A percentile compares a stretch with the other conserved stretches of the same genome.
phyloP scores from a whole-genome alignment of 1,140 invertebrate species.

The Manduca sexta region DNA sequence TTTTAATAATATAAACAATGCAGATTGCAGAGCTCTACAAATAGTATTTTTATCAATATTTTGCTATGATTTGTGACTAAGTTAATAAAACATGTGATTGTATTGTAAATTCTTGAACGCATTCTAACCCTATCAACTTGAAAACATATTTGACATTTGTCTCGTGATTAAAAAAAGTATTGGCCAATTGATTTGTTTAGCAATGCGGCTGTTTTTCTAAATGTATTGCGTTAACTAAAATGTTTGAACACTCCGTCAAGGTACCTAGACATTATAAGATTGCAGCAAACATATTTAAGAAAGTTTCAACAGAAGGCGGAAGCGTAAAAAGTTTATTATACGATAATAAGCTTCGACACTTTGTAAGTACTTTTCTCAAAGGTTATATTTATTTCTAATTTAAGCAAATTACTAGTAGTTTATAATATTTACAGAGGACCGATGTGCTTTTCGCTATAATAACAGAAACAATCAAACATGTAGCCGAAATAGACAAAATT shows the following conservation, averaged over 20 bases:
- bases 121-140: constrained; percentile 8
- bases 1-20: too few relatives aligned
- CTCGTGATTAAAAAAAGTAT: constrained; percentile 32
- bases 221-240: constrained; percentile 32
- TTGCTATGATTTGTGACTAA: too few relatives aligned
- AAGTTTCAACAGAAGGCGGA: constrained; percentile 78
- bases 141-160: constrained; percentile 29
- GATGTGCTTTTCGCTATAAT: constrained; percentile 83
- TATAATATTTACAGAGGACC: constrained; percentile 77
- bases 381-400: not conserved
- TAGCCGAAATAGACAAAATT: constrained; percentile 76
- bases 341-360: constrained; percentile 77
- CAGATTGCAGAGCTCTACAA: too few relatives aligned
- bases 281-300: constrained; percentile 78
- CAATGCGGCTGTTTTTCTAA: constrained; percentile 17
- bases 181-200: constrained; percentile 1
- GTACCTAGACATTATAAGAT: constrained; percentile 85
- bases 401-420: constrained; percentile 13
- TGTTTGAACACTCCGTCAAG: constrained; percentile 82
- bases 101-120: not conserved
- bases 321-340: constrained; percentile 83
- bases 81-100: too few relatives aligned
- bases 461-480: constrained; percentile 80
- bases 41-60: too few relatives aligned
- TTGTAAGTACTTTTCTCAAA: constrained; percentile 40